Percentiles rank a stretch among this genome's conserved stretches.
Conservation (phyloP, 2,113 vertebrate species). For the Pipa parva region DNA sequence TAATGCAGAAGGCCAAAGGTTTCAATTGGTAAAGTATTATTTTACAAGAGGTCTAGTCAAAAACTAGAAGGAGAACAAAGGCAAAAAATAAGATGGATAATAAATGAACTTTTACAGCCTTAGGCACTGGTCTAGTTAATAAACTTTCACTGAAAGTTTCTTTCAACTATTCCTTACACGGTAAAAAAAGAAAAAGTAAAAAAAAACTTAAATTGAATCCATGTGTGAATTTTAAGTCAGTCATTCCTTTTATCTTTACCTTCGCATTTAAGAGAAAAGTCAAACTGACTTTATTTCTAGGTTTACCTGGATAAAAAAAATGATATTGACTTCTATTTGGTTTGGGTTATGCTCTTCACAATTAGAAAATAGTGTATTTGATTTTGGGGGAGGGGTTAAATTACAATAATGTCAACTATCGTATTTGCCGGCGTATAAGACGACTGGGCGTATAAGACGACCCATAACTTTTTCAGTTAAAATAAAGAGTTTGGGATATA, state of each 20-base stretch:
- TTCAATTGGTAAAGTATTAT: slow-evolving; percentile 82
- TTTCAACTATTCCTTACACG: slow-evolving; percentile 82
- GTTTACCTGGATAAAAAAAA: not conserved
- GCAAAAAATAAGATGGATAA: slow-evolving; percentile 73
- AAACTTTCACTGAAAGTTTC: slow-evolving; percentile 82
- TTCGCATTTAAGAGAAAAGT: slow-evolving; percentile 52
- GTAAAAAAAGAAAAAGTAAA: slow-evolving; percentile 63
- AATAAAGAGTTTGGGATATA: too few species aligned
- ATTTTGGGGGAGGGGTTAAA: too few species aligned
- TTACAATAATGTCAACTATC: too few species aligned
- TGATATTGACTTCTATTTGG: too few species aligned
- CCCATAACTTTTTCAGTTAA: too few species aligned
- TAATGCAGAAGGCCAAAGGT: slow-evolving; percentile 79
- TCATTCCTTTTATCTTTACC: slow-evolving; percentile 76
- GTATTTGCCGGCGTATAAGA: too few species aligned
- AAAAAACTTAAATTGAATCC: slow-evolving; percentile 80
- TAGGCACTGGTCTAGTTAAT: slow-evolving; percentile 79
- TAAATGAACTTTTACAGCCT: slow-evolving; percentile 80
- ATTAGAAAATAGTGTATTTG: too few species aligned
- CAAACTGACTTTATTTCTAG: not conserved
- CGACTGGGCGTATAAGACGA: too few species aligned
- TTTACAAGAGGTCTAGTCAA: slow-evolving; percentile 77
- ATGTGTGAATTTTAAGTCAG: slow-evolving; percentile 80
- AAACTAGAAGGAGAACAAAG: slow-evolving; percentile 80
- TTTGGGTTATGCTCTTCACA: too few species aligned